Evolutionary conservation across 1,140 invertebrate species (phyloP).

Genomic region (Teleopsis dalmanni): DNA sequence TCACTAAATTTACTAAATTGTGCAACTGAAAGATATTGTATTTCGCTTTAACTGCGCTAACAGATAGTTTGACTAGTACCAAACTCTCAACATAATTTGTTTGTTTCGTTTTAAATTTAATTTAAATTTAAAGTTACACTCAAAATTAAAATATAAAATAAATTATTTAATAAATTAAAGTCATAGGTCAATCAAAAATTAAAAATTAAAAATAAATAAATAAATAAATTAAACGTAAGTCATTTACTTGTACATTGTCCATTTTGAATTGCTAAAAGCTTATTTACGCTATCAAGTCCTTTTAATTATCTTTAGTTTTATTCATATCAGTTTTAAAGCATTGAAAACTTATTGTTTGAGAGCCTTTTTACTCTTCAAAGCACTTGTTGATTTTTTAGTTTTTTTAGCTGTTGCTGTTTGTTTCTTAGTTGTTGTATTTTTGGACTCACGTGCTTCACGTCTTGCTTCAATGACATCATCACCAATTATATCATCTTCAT

Average conservation of each 20-base stretch:
- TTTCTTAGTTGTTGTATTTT: conserved; percentile 49
- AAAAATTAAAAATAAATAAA: too few species aligned
- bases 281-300: too few species aligned
- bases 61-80: conserved; percentile 38
- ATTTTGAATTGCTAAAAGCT: too few species aligned
- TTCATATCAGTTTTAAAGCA: too few species aligned
- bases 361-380: conserved; percentile 47
- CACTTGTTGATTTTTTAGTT: conserved; percentile 49
- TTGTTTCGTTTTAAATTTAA: too few species aligned
- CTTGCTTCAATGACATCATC: conserved; percentile 60
- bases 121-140: too few species aligned
- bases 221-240: too few species aligned
- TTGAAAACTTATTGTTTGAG: conserved; percentile 41
- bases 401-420: conserved; percentile 26
- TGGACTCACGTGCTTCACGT: conserved; percentile 71
- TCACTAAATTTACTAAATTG: neutral
- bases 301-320: neutral
- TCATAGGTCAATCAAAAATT: too few species aligned
- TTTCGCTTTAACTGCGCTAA: too few species aligned
- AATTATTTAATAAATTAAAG: too few species aligned
- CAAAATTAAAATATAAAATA: too few species aligned
- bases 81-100: conserved; percentile 11
- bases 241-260: too few species aligned
- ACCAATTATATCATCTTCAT: conserved; percentile 55
- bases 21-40: neutral